Percentiles rank a stretch among this genome's conserved stretches.
These are phyloP conservation scores for Exephanes ischioxanthus DNA, from an alignment of 2,888 invertebrate species.

Conservation along the genomic window DNA sequence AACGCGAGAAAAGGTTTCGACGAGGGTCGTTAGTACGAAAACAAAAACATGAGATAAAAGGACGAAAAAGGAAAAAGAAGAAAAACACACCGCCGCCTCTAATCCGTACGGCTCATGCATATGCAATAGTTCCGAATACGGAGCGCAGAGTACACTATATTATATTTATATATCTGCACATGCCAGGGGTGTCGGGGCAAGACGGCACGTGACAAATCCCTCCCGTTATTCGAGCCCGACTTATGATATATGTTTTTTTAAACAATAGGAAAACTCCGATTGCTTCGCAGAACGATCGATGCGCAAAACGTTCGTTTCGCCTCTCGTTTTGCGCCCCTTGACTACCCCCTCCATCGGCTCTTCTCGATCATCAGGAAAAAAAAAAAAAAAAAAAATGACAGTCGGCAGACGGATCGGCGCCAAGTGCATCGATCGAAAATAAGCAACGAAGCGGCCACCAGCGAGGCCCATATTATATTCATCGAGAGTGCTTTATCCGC, in stretches of 20 bases:
- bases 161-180: background rate
- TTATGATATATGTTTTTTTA: background rate
- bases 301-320: too few species aligned
- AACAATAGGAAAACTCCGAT: too few species aligned
- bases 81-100: constrained; percentile 36
- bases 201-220: background rate
- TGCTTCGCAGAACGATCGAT: too few species aligned
- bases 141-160: constrained; percentile 11
- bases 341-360: too few species aligned
- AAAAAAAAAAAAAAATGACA: background rate
- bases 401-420: constrained; percentile 9
- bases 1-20: constrained; percentile 56
- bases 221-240: background rate
- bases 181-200: background rate
- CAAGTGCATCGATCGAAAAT: constrained; percentile 26
- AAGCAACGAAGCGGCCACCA: background rate
- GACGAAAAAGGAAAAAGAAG: constrained; percentile 10
- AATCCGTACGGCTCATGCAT: constrained; percentile 54
- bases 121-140: constrained; percentile 46
- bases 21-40: constrained; percentile 58
- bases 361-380: background rate
- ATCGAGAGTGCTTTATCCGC: constrained; percentile 49
- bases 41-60: constrained; percentile 35
- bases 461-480: constrained; percentile 44
- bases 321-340: too few species aligned